Evolutionary conservation across 2,888 invertebrate genomes (phyloP), one percentile per base, ranked within the genome.

Genomic region (Monochamus alternatus): DNA sequence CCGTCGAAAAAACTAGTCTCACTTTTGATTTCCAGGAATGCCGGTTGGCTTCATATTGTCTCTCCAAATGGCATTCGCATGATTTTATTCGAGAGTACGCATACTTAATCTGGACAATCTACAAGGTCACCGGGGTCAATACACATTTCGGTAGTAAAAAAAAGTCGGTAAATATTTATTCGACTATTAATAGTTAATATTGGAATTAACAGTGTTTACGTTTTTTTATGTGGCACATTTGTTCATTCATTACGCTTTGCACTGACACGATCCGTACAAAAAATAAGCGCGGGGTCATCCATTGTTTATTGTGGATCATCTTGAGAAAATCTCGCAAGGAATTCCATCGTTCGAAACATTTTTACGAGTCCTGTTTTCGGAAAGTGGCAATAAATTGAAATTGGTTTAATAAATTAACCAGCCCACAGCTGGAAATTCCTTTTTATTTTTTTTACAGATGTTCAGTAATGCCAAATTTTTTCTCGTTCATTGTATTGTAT

Each of bases 81-180:
- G 71, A 62, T 71, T 70, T 71, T 31, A 31, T 69, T 60, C n/a
- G 51, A 51, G 22, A 43, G 22, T 44, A 60, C 47, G 31, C 51
- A 44, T 32, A 55, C 63, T 32, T 55, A 30, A 63, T 62, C 51
- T 63, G 44, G 63, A 52, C 58, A 14, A 5, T 59, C 44, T 44
- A 58, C 74, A 70, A 75, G 74, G 74, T 65, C 70, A 70, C 70
- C 51, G 70, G 31, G 74, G 74, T 70, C 74, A 74, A 69, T 75
- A 75, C 51, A 59, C 70, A 75, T 71, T 71, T 71, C 59, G 63
- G 59, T 52, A 63, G 51, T 31, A 31, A 52, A 71, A 71, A n/a
- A 71, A 63, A 71, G 10, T 4, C 12, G 30, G 63, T 52, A 63
- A 63, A 71, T 71, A 59, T 71, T 71, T 71, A 71, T 71, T 62